A percentile compares a stretch with the other conserved stretches of the same genome.
phyloP scores from a whole-genome alignment of 2,113 vertebrate genomes.

The Pseudorasbora parva region DNA sequence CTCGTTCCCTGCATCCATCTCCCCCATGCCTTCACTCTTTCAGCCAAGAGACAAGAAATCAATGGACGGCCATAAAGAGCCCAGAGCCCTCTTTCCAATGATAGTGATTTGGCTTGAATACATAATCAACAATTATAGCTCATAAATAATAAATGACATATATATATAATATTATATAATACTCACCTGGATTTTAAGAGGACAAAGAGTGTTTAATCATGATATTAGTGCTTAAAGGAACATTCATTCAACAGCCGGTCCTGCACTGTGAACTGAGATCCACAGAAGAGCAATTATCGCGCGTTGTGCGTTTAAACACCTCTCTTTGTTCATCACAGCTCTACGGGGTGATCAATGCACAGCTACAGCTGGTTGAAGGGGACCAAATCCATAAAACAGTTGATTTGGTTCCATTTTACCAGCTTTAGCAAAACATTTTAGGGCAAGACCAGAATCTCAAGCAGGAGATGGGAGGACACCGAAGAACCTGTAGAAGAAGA shows the following conservation, averaged over 20 bases:
- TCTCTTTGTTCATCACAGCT: slow-evolving; percentile 22
- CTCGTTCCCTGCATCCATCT: slow-evolving; percentile 4
- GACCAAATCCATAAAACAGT: slow-evolving; percentile 96
- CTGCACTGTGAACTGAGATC: neutral
- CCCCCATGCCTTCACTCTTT: slow-evolving; percentile 42
- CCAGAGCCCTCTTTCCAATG: slow-evolving; percentile 45
- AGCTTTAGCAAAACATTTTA: slow-evolving; percentile 99
- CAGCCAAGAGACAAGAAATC: slow-evolving; percentile 60
- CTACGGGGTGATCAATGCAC: slow-evolving; percentile 89
- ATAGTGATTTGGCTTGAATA: slow-evolving; percentile 53
- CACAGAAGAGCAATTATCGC: neutral
- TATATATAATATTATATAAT: slow-evolving; percentile 49
- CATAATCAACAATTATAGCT: slow-evolving; percentile 52
- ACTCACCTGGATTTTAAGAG: slow-evolving; percentile 54
- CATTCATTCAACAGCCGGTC: slow-evolving; percentile 8
- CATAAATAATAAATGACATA: slow-evolving; percentile 39
- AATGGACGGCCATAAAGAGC: slow-evolving; percentile 54
- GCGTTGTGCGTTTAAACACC: neutral
- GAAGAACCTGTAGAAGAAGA: slow-evolving; percentile 43
- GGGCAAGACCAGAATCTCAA: slow-evolving; percentile 9
- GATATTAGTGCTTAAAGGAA: slow-evolving; percentile 43
- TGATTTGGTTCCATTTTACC: slow-evolving; percentile 99
- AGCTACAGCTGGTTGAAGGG: slow-evolving; percentile 99
- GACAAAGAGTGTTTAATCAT: slow-evolving; percentile 45
- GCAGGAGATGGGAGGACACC: neutral